Evolutionary conservation across 2,113 vertebrate genomes (phyloP).

Genomic region (Caloenas nicobarica): DNA sequence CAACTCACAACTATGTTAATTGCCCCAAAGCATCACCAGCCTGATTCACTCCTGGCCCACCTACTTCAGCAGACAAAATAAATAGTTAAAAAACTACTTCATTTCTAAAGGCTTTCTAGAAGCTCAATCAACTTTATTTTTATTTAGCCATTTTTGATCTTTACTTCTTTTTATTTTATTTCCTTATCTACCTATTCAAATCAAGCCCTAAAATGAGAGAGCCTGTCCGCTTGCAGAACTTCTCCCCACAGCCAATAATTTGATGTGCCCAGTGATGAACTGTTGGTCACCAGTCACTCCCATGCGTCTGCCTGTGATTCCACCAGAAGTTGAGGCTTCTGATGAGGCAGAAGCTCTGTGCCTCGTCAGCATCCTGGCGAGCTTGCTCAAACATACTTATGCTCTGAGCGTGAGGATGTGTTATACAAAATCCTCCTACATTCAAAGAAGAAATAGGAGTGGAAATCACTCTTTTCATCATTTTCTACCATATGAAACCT

Average conservation of each 20-base stretch:
- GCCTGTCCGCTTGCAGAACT: not conserved
- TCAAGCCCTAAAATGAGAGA: not conserved
- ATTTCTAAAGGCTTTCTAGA: not conserved
- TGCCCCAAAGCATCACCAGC: not conserved
- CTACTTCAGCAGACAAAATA: not conserved
- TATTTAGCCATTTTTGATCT: not conserved
- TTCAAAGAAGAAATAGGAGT: not conserved
- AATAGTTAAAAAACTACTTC: not conserved
- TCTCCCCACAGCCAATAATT: not conserved
- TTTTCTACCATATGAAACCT: not conserved
- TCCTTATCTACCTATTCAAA: not conserved
- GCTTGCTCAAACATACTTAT: not conserved
- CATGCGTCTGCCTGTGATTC: not conserved
- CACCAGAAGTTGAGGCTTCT: not conserved
- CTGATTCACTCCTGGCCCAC: not conserved
- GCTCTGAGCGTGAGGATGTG: not conserved
- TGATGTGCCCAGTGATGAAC: not conserved
- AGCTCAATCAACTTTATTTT: not conserved
- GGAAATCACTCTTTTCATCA: not conserved
- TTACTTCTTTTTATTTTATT: not conserved
- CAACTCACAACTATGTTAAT: not conserved
- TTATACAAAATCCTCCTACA: not conserved
- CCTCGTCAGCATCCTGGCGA: not conserved
- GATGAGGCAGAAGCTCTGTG: not conserved
- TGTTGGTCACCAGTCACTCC: rapidly evolving